These are phyloP conservation scores for Hermaeophaga mercurialis DNA, from an alignment of 2,888 invertebrate species.

Conservation along the genomic window DNA sequence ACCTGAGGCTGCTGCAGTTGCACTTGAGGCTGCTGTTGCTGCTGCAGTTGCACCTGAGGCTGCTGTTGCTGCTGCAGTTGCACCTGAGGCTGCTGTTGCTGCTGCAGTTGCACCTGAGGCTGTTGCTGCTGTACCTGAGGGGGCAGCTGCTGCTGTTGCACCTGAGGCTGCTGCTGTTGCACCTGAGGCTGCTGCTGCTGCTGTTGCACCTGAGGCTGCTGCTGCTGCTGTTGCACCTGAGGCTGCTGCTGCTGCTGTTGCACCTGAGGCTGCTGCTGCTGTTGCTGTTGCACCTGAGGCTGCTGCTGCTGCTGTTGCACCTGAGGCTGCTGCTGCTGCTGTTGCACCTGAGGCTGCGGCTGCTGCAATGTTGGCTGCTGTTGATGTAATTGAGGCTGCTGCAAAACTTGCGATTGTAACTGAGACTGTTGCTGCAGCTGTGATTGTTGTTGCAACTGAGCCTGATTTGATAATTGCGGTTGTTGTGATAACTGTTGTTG, in stretches of 20 bases:
- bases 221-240: slow-evolving; percentile 10
- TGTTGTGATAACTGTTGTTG: slow-evolving; percentile 23
- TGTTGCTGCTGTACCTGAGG: neutral
- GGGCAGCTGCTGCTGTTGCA: neutral
- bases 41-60: slow-evolving; percentile 12
- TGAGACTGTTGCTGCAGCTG: slow-evolving; percentile 2
- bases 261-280: neutral
- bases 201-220: slow-evolving; percentile 20
- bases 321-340: neutral
- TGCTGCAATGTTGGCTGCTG: slow-evolving; percentile 4
- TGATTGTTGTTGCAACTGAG: neutral
- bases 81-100: slow-evolving; percentile 24
- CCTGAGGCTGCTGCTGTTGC: neutral
- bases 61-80: slow-evolving; percentile 10
- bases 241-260: slow-evolving; percentile 4
- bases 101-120: too few relatives aligned
- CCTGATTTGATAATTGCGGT: slow-evolving; percentile 14
- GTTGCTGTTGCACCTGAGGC: neutral
- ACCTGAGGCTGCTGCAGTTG: slow-evolving; percentile 7
- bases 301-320: slow-evolving; percentile 5
- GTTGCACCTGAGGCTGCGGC: neutral
- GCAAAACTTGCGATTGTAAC: neutral
- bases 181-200: too few relatives aligned
- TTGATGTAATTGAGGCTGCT: slow-evolving; percentile 7
- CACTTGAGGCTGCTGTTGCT: neutral